These are phyloP conservation scores for Formica aserva DNA, from an alignment of 2,888 invertebrate species.

Conservation along the genomic window DNA sequence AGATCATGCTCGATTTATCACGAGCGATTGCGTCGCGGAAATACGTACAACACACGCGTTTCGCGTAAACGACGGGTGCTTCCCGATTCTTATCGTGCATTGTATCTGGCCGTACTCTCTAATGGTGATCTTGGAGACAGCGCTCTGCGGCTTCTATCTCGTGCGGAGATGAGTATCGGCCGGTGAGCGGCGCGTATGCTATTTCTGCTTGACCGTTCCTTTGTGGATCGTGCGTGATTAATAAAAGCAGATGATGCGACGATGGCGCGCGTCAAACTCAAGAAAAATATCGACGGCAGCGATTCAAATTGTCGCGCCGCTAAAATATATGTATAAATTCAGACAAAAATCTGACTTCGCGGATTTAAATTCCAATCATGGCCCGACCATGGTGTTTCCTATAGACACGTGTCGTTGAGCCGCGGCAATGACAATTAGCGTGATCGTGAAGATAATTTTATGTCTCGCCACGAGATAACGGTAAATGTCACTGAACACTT, in stretches of 20 bases:
- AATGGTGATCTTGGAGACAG: conserved; percentile 15
- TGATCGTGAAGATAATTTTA: conserved; percentile 25
- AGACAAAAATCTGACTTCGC: background rate
- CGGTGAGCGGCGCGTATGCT: conserved; percentile 38
- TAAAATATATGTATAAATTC: background rate
- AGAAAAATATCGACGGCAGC: conserved; percentile 58
- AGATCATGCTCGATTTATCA: conserved; percentile 9
- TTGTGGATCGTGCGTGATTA: conserved; percentile 47
- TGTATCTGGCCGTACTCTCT: conserved; percentile 3
- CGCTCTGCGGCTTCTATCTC: conserved; percentile 9
- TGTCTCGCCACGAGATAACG: conserved; percentile 23
- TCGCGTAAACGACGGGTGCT: background rate
- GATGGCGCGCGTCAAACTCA: conserved; percentile 66
- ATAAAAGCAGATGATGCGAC: conserved; percentile 30
- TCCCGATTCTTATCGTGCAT: conserved; percentile 38
- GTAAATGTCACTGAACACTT: conserved; percentile 18
- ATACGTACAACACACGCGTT: background rate
- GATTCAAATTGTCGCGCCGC: background rate
- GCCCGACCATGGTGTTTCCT: background rate
- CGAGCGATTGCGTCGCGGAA: background rate
- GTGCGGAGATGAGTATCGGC: conserved; percentile 16
- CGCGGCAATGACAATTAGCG: conserved; percentile 14
- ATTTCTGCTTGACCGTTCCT: conserved; percentile 53
- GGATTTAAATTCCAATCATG: conserved; percentile 8
- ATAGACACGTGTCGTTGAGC: background rate